Evolutionary conservation across 2,113 vertebrate genomes (phyloP), one percentile per base, ranked within the genome.

Genomic region (Alethe castanea): DNA sequence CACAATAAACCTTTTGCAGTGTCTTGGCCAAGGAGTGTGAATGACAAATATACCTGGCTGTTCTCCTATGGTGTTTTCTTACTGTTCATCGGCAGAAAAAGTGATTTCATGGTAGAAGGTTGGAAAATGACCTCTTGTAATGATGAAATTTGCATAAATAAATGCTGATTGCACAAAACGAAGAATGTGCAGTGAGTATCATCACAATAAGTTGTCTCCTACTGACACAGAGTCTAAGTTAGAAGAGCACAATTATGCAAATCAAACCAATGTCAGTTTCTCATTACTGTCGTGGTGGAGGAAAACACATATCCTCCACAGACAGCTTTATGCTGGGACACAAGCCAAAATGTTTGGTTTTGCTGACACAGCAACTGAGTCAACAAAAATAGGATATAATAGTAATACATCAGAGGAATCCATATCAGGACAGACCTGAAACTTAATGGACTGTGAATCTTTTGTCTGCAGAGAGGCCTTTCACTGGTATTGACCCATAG

Each of bases 121-220:
- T 98, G 98, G 98, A 98, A 99, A 99, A 99, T 99, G 98, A 98
- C 98, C 98, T 97, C 98, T 98, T 98, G 98, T 99, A 98, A 98
- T 98, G 97, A 98, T 97, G 97, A 96, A 97, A 99, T 99, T 99
- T 99, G 98, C 99, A 99, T 99, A 99, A 98, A 99, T 98, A 99
- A 99, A 98, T 99, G 99, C 99, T 99, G 99, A 99, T 99, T 95
- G 97, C 98, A 98, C 98, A 98, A 98, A 99, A 99, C 93, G 96
- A 98, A 97, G 98, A 98, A 98, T 98, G 98, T 98, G 97, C 97
- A 97, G 96, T 96, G 97, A 98, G 98, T 96, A 98, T 99, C 98
- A 98, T 98, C 98, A 98, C 98, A 98, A 97, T 98, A 98, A 98
- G 98, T 99, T 99, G 98, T 99, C 99, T 99, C 98, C 98, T 97